Base-by-base conservation (phyloP, 2,888 invertebrate genomes). In the Temnothorax ravouxi region DNA sequence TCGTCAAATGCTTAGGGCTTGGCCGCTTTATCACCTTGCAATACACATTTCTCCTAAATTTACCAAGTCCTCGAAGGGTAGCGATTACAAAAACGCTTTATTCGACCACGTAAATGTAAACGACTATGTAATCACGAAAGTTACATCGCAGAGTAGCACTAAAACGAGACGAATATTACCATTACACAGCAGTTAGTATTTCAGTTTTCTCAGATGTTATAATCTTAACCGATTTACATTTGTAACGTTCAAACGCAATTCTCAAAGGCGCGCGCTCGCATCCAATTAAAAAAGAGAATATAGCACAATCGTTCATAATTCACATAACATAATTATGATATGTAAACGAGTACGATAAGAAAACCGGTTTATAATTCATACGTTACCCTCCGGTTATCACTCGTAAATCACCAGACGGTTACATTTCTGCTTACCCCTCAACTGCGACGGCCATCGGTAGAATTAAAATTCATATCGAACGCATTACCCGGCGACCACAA, bases 391-490 rank as follows among this genome's bases (percentile, higher is more conserved):
- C 56, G 13, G 29, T 79, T 59, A 69, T 56, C 41, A 34, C 44
- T 79, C 77, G 34, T 47, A 34, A 56, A 69, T 67, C 56, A 79
- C 44, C n/a, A 15, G 38, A 67, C 56, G 69, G 29, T 67, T 3
- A 21, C 67, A 41, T 52, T n/a, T 1, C 56, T 41, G 11, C 44
- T 44, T 67, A 13, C n/a, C 11, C 4, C n/a, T 41, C 6, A 18
- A 25, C 13, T 13, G 18, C 15, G 25, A 47, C 13, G 15, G 4
- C 18, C 44, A 71, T 38, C n/a, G 15, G 29, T 56, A 34, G 34
- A 69, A 71, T 80, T 47, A 80, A 80, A 80, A 72, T 80, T 71
- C 47, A 72, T 59, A 61, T 34, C 8, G 38, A 54, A 15, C 18
- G 29, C 25, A 38, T 59, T 80, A 71, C 38, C 47, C 34, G 59